Base-by-base conservation (phyloP, 1,140 invertebrate genomes). In the Protaetia brevitarsis region DNA sequence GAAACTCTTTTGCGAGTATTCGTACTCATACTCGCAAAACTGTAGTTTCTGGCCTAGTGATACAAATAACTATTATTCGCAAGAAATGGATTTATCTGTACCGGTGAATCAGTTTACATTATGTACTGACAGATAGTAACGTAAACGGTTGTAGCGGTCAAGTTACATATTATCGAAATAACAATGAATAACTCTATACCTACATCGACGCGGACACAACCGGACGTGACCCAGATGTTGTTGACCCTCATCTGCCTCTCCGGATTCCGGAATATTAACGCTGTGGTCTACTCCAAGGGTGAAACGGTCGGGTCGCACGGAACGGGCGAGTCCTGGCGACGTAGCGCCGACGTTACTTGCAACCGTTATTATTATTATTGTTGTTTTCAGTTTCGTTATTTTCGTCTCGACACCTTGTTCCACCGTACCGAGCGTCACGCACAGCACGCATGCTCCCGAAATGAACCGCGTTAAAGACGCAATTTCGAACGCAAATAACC, bases 191-290 rank as follows among this genome's bases (percentile, higher is more conserved):
- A 59, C 57, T 6, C 19, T 59, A 59, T 16, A 27, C 57, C 26
- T 29, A 59, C 29, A 21, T 28, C 57, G 11, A 28, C 13, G 57
- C 29, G 57, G 30, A 59, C 30, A 59, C 29, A 59, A 31, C 57
- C 57, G 29, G 57, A 59, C 26, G 57, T 59, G 57, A 59, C 57
- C 57, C 57, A 59, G 57, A 59, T 59, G 57, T 59, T 59, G 57
- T 59, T 59, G 57, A 59, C 57, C 57, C 57, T 59, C 57, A 31
- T 59, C 27, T 28, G 23, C 16, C 57, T 28, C 57, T 51, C 41
- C 41, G 41, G 41, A 51, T 23, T 51, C 41, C 57, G 27, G 57
- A 59, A 59, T 59, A 59, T 59, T 59, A 59, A 19, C 27, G 30
- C 57, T 13, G 57, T 28, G 26, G 16, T 28, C 26, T 26, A 11